Evolutionary conservation across 2,888 invertebrate genomes (phyloP).

Genomic region (Andrena dorsata): DNA sequence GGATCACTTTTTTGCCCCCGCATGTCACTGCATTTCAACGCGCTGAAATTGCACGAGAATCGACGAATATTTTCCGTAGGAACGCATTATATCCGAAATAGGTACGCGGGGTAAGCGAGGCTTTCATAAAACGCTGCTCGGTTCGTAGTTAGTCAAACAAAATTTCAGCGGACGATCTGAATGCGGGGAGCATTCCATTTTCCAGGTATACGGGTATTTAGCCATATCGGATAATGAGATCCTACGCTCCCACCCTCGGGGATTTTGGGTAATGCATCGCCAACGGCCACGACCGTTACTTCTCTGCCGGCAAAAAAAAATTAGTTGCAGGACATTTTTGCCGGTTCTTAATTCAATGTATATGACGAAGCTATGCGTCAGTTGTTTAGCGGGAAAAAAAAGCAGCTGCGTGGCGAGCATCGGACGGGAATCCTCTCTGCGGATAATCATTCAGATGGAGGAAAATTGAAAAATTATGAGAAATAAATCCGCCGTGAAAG

Average conservation of each 20-base stretch:
- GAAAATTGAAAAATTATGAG: constrained; percentile 46
- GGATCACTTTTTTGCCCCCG: constrained; percentile 17
- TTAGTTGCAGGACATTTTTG: constrained; percentile 48
- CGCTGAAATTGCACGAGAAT: neutral
- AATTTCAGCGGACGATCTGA: constrained; percentile 30
- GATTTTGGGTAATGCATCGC: constrained; percentile 66
- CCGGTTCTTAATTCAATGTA: constrained; percentile 12
- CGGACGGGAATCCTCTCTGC: constrained; percentile 20
- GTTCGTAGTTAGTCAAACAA: constrained; percentile 22
- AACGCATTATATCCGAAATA: constrained; percentile 9
- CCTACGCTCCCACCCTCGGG: constrained; percentile 49
- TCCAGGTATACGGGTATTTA: constrained; percentile 40
- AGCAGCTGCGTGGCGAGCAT: neutral
- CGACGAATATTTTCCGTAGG: constrained; percentile 30
- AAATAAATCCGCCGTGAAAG: constrained; percentile 49
- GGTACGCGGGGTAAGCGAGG: neutral
- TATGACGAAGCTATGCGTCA: neutral
- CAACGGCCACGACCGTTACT: constrained; percentile 19
- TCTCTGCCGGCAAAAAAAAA: constrained; percentile 28
- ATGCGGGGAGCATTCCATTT: constrained; percentile 37
- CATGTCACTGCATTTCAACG: constrained; percentile 11
- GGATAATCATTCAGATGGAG: constrained; percentile 44
- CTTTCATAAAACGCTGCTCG: constrained; percentile 9
- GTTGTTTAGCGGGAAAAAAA: neutral
- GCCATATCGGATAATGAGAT: constrained; percentile 66